These are phyloP conservation scores for Nasonia vitripennis DNA, from an alignment of 1,140 invertebrate species.

Conservation along the genomic window DNA sequence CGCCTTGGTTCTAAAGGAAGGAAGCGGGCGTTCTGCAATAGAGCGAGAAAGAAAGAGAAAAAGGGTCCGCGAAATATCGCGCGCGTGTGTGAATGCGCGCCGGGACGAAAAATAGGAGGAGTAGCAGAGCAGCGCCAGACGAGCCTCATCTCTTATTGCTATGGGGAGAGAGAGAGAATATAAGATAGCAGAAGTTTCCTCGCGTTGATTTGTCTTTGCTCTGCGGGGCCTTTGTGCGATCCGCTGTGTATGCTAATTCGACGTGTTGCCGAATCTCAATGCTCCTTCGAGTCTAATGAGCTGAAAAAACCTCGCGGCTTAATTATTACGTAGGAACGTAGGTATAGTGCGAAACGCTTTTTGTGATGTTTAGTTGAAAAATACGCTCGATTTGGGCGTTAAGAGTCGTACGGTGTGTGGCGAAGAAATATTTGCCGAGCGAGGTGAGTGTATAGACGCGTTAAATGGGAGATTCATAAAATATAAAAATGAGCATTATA, in stretches of 20 bases:
- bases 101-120: conserved; percentile 17
- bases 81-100: background rate
- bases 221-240: background rate
- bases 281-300: conserved; percentile 35
- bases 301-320: background rate
- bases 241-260: conserved; percentile 39
- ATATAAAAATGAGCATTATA: background rate
- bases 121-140: conserved; percentile 10
- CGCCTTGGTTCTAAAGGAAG: conserved; percentile 14
- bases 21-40: conserved; percentile 33
- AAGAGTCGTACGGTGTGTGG: too few species aligned
- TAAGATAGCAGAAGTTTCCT: conserved; percentile 20
- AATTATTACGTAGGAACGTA: background rate
- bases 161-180: background rate
- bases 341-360: background rate
- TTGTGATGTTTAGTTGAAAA: too few species aligned
- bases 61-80: conserved; percentile 29
- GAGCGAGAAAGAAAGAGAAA: conserved; percentile 18
- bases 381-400: too few species aligned
- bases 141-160: conserved; percentile 27
- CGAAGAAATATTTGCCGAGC: too few species aligned
- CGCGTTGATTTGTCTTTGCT: background rate
- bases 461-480: background rate
- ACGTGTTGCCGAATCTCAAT: conserved; percentile 26
- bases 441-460: too few species aligned